Conservation (phyloP, 2,888 invertebrate species). For the Zootermopsis nevadensis region DNA sequence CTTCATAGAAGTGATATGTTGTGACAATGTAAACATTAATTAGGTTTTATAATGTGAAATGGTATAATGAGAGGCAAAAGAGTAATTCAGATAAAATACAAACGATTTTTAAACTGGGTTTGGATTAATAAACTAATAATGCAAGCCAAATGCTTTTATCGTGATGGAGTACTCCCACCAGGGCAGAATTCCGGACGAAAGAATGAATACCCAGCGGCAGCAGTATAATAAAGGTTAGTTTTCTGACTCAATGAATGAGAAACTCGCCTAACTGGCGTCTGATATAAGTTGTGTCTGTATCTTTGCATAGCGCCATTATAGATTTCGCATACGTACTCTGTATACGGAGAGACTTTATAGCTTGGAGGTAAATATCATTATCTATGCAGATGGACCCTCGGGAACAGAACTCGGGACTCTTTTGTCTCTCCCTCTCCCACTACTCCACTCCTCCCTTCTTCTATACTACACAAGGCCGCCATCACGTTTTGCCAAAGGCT, state of each 20-base stretch:
- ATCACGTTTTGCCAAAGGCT: conserved; percentile 51
- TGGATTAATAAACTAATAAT: neutral
- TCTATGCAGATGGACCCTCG: conserved; percentile 63
- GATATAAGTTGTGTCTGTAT: conserved; percentile 1
- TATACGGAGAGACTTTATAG: conserved; percentile 41
- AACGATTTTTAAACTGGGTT: neutral
- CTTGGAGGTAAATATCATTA: conserved; percentile 59
- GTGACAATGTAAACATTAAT: no score
- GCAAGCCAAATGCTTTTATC: neutral
- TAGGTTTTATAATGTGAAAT: no score
- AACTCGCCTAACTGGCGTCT: conserved; percentile 36
- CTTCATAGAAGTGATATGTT: no score
- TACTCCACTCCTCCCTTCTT: conserved; percentile 18
- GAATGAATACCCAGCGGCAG: neutral
- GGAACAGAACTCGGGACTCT: conserved; percentile 56
- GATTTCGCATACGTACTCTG: conserved; percentile 23
- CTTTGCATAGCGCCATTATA: conserved; percentile 25
- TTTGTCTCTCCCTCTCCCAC: conserved; percentile 52
- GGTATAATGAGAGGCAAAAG: no score
- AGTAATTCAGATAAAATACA: neutral
- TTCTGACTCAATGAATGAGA: conserved; percentile 49
- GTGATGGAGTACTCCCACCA: neutral
- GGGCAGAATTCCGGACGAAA: neutral
- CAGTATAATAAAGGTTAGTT: conserved; percentile 44
- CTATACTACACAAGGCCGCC: conserved; percentile 46